These are phyloP conservation scores for Halcyon malimbica DNA, from an alignment of 2,113 vertebrate species.

Conservation along the genomic window DNA sequence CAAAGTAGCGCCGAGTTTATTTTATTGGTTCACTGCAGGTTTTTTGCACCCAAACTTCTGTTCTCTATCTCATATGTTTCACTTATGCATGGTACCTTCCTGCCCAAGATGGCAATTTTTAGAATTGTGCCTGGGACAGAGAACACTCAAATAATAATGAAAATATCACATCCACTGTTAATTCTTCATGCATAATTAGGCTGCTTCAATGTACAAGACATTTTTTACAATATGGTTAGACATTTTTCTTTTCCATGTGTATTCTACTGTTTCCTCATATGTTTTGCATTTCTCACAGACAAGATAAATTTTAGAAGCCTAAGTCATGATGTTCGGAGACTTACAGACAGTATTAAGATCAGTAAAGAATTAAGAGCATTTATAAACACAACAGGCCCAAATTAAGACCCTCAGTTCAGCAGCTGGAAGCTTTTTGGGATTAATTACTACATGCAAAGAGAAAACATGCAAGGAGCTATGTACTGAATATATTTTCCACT, in stretches of 20 bases:
- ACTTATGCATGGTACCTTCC: not conserved
- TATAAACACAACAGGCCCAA: constrained; percentile 41
- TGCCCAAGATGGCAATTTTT: not conserved
- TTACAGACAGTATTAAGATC: constrained; percentile 41
- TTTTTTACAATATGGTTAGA: not conserved
- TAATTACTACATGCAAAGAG: not conserved
- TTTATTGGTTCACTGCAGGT: not conserved
- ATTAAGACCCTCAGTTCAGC: constrained; percentile 12
- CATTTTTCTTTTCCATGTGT: not conserved
- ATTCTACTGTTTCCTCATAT: constrained; percentile 40
- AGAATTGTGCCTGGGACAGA: not conserved
- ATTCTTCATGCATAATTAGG: not conserved
- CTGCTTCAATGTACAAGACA: not conserved
- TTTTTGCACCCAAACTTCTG: not conserved
- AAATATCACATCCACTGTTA: not conserved
- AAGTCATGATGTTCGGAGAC: constrained; percentile 17
- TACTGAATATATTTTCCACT: not conserved
- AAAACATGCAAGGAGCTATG: constrained; percentile 2
- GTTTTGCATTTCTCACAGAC: constrained; percentile 19
- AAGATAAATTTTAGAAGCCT: constrained; percentile 39
- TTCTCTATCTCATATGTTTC: not conserved
- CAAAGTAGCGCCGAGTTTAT: not conserved
- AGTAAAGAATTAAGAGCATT: constrained; percentile 8
- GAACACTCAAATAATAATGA: not conserved
- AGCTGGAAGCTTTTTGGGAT: constrained; percentile 28